These are phyloP conservation scores for Loriculus beryllinus DNA, from an alignment of 2,797 vertebrate species.

Conservation along the genomic window DNA sequence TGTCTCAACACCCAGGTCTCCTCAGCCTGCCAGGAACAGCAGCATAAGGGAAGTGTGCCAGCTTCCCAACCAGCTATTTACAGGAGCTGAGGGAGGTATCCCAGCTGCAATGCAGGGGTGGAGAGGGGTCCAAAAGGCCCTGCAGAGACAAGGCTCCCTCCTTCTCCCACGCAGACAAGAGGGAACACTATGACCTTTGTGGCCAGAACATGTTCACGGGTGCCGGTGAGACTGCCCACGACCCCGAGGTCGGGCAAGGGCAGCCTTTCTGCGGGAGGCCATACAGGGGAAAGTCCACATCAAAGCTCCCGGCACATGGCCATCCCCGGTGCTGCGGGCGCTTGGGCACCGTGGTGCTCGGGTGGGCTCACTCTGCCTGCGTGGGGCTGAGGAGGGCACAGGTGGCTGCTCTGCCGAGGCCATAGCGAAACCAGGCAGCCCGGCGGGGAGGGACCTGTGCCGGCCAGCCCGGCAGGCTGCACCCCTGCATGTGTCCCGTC, in stretches of 20 bases:
- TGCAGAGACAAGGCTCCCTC: not conserved
- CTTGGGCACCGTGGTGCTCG: not conserved
- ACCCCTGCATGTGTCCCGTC: not conserved
- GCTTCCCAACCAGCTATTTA: not conserved
- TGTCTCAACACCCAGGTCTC: not conserved
- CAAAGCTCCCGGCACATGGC: rapidly evolving
- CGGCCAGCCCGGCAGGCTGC: not conserved
- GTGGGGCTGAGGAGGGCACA: not conserved
- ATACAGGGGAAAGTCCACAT: rapidly evolving
- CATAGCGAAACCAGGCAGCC: not conserved
- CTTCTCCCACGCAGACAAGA: not conserved
- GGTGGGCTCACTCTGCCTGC: not conserved
- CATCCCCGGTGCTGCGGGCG: rapidly evolving
- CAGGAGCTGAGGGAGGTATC: not conserved
- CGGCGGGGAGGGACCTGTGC: not conserved
- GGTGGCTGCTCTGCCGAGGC: not conserved
- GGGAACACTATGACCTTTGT: rapidly evolving
- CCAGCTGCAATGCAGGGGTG: not conserved
- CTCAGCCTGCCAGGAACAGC: not conserved
- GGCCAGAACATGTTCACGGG: too few relatives aligned
- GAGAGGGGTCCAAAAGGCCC: not conserved
- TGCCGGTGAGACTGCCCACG: not conserved
- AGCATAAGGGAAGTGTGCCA: not conserved
- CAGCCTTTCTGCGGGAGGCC: too few relatives aligned
- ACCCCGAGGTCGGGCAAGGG: rapidly evolving